phyloP scores from a whole-genome alignment of 1,140 invertebrate species.

The Maniola jurtina region DNA sequence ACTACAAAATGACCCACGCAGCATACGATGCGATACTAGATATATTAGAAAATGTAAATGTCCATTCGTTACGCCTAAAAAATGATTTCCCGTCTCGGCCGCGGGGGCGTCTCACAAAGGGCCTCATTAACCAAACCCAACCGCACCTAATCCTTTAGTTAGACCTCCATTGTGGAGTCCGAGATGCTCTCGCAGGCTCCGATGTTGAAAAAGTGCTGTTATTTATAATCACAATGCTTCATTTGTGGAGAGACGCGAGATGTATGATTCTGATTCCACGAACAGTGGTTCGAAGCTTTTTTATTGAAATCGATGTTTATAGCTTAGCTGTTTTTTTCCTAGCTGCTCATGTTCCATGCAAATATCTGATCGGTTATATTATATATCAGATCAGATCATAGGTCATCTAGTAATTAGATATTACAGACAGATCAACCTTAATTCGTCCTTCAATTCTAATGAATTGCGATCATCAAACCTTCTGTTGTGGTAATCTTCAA shows the following conservation, averaged over 20 bases:
- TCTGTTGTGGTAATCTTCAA: too few relatives aligned
- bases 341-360: too few relatives aligned
- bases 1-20: conserved; percentile 31
- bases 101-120: conserved; percentile 50
- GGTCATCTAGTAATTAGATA: too few relatives aligned
- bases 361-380: too few relatives aligned
- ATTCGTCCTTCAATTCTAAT: too few relatives aligned
- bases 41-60: conserved; percentile 62
- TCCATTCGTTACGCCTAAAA: conserved; percentile 53
- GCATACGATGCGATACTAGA: conserved; percentile 16
- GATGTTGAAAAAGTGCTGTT: conserved; percentile 29
- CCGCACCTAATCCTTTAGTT: conserved; percentile 73
- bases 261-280: conserved; percentile 5
- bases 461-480: too few relatives aligned
- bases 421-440: too few relatives aligned
- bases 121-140: conserved; percentile 62
- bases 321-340: too few relatives aligned
- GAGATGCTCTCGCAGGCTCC: conserved; percentile 8
- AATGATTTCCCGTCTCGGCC: conserved; percentile 56
- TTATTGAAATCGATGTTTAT: not conserved
- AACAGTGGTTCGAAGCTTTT: not conserved
- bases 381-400: too few relatives aligned
- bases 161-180: conserved; percentile 56
- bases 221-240: conserved; percentile 37
- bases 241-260: conserved; percentile 22